These are phyloP conservation scores for Ptychoptera contaminata DNA, from an alignment of 2,888 invertebrate species.

Conservation along the genomic window DNA sequence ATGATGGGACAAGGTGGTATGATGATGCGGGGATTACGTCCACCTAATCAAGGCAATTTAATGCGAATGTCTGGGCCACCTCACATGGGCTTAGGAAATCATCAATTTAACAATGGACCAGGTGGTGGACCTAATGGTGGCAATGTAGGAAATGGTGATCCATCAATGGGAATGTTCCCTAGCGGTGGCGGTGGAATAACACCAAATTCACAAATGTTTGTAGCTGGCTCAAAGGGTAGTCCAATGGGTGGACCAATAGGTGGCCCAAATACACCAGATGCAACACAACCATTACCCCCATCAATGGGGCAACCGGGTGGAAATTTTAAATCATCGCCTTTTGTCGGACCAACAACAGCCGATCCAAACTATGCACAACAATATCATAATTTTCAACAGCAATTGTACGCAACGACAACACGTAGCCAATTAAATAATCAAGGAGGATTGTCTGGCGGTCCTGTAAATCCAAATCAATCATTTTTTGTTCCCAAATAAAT, in stretches of 20 bases:
- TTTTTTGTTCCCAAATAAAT: slow-evolving; percentile 29
- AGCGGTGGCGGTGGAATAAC: slow-evolving; percentile 18
- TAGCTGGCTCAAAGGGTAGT: slow-evolving; percentile 38
- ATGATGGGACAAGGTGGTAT: slow-evolving; percentile 20
- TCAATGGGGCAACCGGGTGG: slow-evolving; percentile 55
- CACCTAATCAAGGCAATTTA: slow-evolving; percentile 35
- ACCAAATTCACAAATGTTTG: slow-evolving; percentile 41
- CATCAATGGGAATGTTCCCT: slow-evolving; percentile 12
- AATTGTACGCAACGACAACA: slow-evolving; percentile 76
- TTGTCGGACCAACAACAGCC: slow-evolving; percentile 69
- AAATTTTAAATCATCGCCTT: slow-evolving; percentile 53
- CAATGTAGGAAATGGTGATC: slow-evolving; percentile 4
- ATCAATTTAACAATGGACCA: slow-evolving; percentile 18
- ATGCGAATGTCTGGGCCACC: slow-evolving; percentile 23
- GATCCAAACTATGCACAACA: slow-evolving; percentile 90
- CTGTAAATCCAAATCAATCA: slow-evolving; percentile 24
- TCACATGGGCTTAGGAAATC: slow-evolving; percentile 26
- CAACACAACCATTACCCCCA: slow-evolving; percentile 59
- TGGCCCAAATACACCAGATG: slow-evolving; percentile 33
- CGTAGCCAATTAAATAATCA: slow-evolving; percentile 37
- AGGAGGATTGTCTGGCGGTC: slow-evolving; percentile 7
- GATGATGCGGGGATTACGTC: slow-evolving; percentile 36
- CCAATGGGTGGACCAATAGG: slow-evolving; percentile 33
- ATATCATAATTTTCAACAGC: slow-evolving; percentile 92
- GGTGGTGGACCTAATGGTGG: slow-evolving; percentile 20